These are phyloP conservation scores for Copidosoma aretas DNA, from an alignment of 2,888 invertebrate genomes.

Conservation along the genomic window DNA sequence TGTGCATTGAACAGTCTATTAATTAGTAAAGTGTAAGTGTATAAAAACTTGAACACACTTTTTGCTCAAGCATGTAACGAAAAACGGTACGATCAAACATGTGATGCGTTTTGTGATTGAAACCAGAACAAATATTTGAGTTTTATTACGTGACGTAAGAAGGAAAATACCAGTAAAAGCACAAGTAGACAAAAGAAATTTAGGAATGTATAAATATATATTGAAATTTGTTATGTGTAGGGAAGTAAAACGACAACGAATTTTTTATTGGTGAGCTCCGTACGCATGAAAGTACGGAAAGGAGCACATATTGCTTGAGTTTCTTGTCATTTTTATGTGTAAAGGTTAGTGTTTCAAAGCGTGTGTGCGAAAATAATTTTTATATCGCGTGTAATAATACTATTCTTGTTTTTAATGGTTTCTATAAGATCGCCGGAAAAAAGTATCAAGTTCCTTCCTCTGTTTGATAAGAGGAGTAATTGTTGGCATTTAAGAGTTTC, in stretches of 20 bases:
- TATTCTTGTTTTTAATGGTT: conserved; percentile 1
- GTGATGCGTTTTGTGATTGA: conserved; percentile 20
- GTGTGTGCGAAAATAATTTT: conserved; percentile 22
- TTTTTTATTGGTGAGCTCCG: conserved; percentile 10
- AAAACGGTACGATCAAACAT: conserved; percentile 25
- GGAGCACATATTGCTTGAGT: conserved; percentile 18
- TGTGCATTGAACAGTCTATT: conserved; percentile 22
- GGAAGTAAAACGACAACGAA: conserved; percentile 25
- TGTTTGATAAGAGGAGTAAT: conserved; percentile 29
- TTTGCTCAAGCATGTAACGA: conserved; percentile 23
- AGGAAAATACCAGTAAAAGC: conserved; percentile 23
- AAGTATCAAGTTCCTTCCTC: conserved; percentile 25
- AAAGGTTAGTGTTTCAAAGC: conserved; percentile 13
- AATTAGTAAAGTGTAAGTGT: conserved; percentile 25
- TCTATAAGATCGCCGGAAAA: background rate
- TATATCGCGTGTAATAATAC: conserved; percentile 19
- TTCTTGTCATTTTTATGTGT: conserved; percentile 7
- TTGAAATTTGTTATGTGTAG: conserved; percentile 19
- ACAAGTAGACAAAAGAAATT: conserved; percentile 25
- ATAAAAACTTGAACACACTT: conserved; percentile 25
- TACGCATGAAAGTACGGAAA: conserved; percentile 17
- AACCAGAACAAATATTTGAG: conserved; percentile 16
- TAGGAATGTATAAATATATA: background rate
- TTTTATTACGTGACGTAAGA: conserved; percentile 18
- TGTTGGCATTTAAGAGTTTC: conserved; percentile 3